Base-by-base conservation (phyloP, 2,113 vertebrate genomes). In the Pachypanchax playfairii region DNA sequence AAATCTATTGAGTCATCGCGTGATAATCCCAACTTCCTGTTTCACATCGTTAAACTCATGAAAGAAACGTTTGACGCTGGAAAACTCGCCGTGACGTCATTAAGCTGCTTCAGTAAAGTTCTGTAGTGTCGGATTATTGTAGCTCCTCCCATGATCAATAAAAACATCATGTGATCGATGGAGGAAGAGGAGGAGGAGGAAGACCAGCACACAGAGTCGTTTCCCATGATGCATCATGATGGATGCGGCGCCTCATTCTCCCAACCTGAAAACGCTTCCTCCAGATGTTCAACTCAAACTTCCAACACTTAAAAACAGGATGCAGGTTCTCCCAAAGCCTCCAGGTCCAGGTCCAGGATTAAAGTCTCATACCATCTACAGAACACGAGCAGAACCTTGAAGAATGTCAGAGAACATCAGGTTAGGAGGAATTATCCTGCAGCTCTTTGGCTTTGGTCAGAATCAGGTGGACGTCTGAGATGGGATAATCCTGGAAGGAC, bases 401-500 rank as follows among this genome's bases (percentile, higher is more conserved):
- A 42, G 41, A 29, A 44, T 4, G 21, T 10, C 8, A 20, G 35
- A 9, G 0, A 15, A 26, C 24, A 42, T 28, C 67, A 47, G 49
- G 79, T 90, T 96, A 98, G 56, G 94, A 98, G 56, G 94, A 93
- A 4, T 92, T 91, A 29, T 96, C 95, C 72, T 95, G 96, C 65
- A 99, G 93, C 2, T 98, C 96, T 91, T 97, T 98, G 72, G 97
- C 97, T 76, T 95, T 98, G 82, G 91, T 94, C 75, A 99, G 83
- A 88, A 99, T 98, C 69, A 92, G 92, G 77, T 94, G 94, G 44
- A 99, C 95, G 13, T 99, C 97, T 41, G 94, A 93, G 90, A 96
- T 98, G 3, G 97, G 97, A 69, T 99, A 99, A 81, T 99, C 97
- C 97, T 98, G 56, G 13, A 25, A 60, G 3, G 22, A 18, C 13